Evolutionary conservation across 2,797 vertebrate genomes (phyloP).

Genomic region (Leptatherina wallacei): DNA sequence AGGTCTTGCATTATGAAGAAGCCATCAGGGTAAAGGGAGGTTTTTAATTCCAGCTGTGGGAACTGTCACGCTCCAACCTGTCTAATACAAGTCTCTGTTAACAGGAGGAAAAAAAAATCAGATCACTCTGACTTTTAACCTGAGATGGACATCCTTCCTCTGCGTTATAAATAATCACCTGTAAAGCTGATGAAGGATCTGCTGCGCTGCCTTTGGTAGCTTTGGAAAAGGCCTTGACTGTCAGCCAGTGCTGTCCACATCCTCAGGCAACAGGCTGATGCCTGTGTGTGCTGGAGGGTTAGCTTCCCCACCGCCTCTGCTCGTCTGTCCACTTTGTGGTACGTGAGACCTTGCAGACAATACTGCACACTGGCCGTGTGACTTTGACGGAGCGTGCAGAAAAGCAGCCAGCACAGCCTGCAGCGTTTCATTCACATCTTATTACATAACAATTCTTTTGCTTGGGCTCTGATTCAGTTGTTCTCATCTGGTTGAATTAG

Average conservation of each 20-base stretch:
- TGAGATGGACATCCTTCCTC: conserved; percentile 8
- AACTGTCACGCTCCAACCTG: too few relatives aligned
- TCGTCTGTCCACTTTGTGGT: conserved; percentile 3
- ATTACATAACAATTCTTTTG: conserved; percentile 29
- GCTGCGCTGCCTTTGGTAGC: conserved; percentile 6
- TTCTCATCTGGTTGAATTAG: neutral
- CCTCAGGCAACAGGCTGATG: conserved; percentile 18
- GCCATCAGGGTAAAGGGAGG: too few relatives aligned
- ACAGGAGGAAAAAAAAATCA: neutral
- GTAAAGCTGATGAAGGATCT: conserved; percentile 23
- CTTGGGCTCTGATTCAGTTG: conserved; percentile 8
- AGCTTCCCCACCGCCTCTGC: conserved; percentile 9
- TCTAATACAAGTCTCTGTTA: too few relatives aligned
- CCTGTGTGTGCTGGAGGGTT: conserved; percentile 2
- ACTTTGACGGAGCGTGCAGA: conserved; percentile 46
- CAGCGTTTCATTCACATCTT: conserved; percentile 39
- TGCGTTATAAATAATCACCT: conserved; percentile 20
- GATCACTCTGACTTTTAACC: neutral
- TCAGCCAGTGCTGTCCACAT: neutral
- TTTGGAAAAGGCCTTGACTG: conserved; percentile 11
- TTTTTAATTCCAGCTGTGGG: too few relatives aligned
- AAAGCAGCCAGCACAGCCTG: conserved; percentile 30
- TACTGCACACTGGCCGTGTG: conserved; percentile 30
- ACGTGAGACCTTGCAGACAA: conserved; percentile 29
- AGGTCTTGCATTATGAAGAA: too few relatives aligned